Conservation (phyloP, 1,140 invertebrate species). For the Metopolophium dirhodum region DNA sequence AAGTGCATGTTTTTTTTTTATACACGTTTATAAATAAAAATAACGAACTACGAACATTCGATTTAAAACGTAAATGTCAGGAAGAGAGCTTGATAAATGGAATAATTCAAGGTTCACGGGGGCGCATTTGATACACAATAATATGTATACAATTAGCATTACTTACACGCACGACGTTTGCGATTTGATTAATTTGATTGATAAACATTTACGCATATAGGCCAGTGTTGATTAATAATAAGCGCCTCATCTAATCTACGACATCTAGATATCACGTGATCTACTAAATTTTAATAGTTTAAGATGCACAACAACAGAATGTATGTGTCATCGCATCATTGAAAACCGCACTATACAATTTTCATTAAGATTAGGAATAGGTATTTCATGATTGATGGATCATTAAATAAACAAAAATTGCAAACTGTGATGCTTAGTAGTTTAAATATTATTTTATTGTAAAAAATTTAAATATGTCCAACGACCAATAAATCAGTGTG, state of each 20-base stretch:
- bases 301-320: background rate
- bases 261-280: constrained; percentile 34
- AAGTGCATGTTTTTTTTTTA: background rate
- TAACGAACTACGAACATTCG: background rate
- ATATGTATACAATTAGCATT: background rate
- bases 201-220: background rate
- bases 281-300: constrained; percentile 5
- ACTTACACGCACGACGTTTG: background rate
- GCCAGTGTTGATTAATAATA: background rate
- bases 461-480: background rate
- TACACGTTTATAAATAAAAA: background rate
- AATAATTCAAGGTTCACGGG: constrained; percentile 26
- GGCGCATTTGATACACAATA: background rate
- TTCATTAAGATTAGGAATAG: background rate
- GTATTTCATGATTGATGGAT: background rate
- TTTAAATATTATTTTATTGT: background rate
- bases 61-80: background rate
- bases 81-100: background rate
- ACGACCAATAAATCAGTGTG: background rate
- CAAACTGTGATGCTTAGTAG: background rate
- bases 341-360: background rate
- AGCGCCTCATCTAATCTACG: background rate
- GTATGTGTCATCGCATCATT: background rate
- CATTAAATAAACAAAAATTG: background rate
- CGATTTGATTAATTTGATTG: background rate